Evolutionary conservation across 2,888 invertebrate genomes (phyloP), one percentile per base, ranked within the genome.

Genomic region (Argyra leucocephala): DNA sequence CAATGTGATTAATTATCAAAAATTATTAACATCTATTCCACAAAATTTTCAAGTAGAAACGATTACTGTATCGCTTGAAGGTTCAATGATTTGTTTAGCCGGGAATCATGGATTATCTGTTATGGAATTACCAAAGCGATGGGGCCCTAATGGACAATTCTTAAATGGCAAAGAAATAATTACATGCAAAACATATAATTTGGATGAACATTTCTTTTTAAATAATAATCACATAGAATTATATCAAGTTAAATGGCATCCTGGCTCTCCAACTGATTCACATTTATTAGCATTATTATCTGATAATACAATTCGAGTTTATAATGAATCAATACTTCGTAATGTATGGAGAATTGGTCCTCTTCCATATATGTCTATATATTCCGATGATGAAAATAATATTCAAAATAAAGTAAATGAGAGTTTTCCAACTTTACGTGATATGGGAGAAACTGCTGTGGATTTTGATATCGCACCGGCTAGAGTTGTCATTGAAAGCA

Each of bases 241-340:
- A 22, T 83, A 88, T 21, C 88, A 90, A 72, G 86, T 88, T 7
- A 85, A 86, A 69, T 96, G 95, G 90, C 95, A 96, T 80, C 94
- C 95, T 0, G 89, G 86, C 59, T 92, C 93, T 37, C 79, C 83
- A 15, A 82, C 84, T 1, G 87, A 91, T 71, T 87, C 88, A 0
- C 92, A 92, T 77, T 77, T 95, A 1, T 78, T 91, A 21, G 85
- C 93, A 0, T 83, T 96, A 24, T 88, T 92, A 3, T 91, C 93
- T 0, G 91, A 95, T 76, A 95, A 95, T 75, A 85, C 86, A 37
- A 67, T 3, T 64, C 70, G 73, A 71, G 80, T 77, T 69, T 83
- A 74, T 66, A 77, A 77, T 65, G 74, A 77, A 67, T 76, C 78
- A 24, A 77, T 72, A 65, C 71, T 83, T 57, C 74, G 80, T 5